Evolutionary conservation across 2,113 vertebrate genomes (phyloP).

Genomic region (Carettochelys insculpta): DNA sequence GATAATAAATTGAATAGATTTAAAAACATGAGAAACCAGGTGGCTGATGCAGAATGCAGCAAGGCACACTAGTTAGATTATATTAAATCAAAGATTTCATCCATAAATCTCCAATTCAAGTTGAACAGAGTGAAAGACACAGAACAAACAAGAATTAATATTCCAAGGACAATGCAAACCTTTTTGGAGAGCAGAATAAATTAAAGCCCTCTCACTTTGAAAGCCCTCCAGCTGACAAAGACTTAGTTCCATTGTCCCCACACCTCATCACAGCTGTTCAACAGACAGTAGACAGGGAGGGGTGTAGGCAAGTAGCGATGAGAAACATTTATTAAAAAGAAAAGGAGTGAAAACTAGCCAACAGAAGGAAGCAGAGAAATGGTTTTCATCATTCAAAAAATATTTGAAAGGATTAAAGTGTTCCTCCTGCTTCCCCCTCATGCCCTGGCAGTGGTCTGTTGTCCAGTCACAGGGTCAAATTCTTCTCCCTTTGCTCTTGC

Average conservation of each 20-base stretch:
- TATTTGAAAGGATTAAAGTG: neutral
- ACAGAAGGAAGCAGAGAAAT: neutral
- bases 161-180: constrained; percentile 23
- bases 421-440: neutral
- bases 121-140: neutral
- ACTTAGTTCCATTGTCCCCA: constrained; percentile 5
- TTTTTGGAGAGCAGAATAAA: constrained; percentile 51
- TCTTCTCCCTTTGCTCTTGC: neutral
- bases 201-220: constrained; percentile 47
- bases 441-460: neutral
- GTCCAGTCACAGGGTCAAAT: neutral
- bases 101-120: constrained; percentile 8
- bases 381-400: neutral
- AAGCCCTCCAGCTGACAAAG: constrained; percentile 35
- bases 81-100: neutral
- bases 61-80: neutral
- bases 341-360: neutral
- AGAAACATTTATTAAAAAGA: neutral
- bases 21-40: constrained; percentile 23
- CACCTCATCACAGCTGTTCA: constrained; percentile 45
- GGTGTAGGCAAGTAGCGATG: neutral
- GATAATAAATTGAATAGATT: constrained; percentile 11
- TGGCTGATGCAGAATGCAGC: constrained; percentile 22
- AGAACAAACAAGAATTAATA: neutral
- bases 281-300: neutral